Conservation (phyloP, 2,888 invertebrate genomes). For the Portevinia maculata region DNA sequence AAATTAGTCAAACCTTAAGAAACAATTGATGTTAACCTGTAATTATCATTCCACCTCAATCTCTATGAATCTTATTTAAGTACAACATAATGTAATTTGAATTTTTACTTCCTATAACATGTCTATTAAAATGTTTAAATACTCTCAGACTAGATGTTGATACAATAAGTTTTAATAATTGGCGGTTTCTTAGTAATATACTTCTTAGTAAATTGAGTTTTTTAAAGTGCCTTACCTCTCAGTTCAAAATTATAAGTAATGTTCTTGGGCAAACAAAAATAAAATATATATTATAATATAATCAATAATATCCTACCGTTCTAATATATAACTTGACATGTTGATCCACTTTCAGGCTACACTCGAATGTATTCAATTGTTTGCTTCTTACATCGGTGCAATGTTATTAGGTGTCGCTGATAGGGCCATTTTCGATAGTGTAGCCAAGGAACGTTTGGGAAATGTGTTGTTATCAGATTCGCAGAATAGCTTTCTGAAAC, state of each 20-base stretch:
- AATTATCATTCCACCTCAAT: no score
- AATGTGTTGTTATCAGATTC: slow-evolving; percentile 86
- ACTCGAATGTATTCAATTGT: slow-evolving; percentile 15
- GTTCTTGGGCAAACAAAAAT: slow-evolving; percentile 31
- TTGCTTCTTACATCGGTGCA: slow-evolving; percentile 45
- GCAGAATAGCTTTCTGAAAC: slow-evolving; percentile 95
- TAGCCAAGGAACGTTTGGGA: slow-evolving; percentile 91
- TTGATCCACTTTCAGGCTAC: slow-evolving; percentile 45
- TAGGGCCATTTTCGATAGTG: slow-evolving; percentile 89
- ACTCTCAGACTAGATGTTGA: slow-evolving; percentile 67
- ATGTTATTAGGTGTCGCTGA: slow-evolving; percentile 80
- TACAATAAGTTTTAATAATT: slow-evolving; percentile 57
- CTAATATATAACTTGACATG: slow-evolving; percentile 19
- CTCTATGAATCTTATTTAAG: no score
- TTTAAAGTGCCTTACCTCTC: no score
- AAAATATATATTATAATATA: slow-evolving; percentile 2
- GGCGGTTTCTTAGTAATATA: slow-evolving; percentile 52
- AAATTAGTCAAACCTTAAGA: no score
- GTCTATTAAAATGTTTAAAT: slow-evolving; percentile 32
- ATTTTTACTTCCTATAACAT: no score
- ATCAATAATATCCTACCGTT: slow-evolving; percentile 42
- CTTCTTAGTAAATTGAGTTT: no score
- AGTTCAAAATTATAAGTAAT: background rate
- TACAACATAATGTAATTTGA: no score
- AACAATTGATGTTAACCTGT: no score